Base-by-base conservation (phyloP, 2,888 invertebrate species). In the Andrena camellia region DNA sequence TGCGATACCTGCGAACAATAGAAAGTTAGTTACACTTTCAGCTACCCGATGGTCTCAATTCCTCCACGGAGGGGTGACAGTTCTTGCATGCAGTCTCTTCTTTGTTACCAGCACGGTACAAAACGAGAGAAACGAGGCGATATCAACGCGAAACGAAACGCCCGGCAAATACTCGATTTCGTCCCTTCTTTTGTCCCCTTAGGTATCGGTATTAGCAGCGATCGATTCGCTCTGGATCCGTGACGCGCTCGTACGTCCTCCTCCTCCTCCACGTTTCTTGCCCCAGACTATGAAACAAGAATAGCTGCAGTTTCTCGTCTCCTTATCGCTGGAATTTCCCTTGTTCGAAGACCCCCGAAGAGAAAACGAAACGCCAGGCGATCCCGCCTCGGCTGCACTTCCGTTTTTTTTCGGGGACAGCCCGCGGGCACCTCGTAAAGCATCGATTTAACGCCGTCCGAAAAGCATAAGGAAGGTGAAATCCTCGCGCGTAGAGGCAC, bases 201-300 rank as follows among this genome's bases (percentile, higher is more conserved):
- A 71, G 62, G 63, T 86, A 87, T 92, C 91, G 91, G 91, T 91
- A 91, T 90, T 90, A 90, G 87, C 87, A 84, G 83, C 78, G 90
- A 92, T 91, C 91, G 90, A 92, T 92, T 93, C 86, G 92, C 85
- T 81, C 52, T 86, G 90, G 86, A 71, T 86, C 84, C 87, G 85
- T 86, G 85, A 79, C 87, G 59, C 42, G 29, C 23, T 64, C 83
- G 68, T 66, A 68, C 71, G 63, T 59, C 7, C 67, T 63, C 63
- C 60, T 63, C 63, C 60, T n/a, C 50, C 74, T 42, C 20, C 33
- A 48, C 7, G 74, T 29, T 79, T 83, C 73, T 86, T 76, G 73
- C 54, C 85, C 60, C 60, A 72, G n/a, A 23, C 74, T 62, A 42
- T 63, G 76, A 50, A 35, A 52, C 74, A 60, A 68, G 63, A 60